Percentiles rank a stretch among this genome's conserved stretches.
Conservation (phyloP, 2,888 invertebrate genomes). For the Epistrophella euchroma region DNA sequence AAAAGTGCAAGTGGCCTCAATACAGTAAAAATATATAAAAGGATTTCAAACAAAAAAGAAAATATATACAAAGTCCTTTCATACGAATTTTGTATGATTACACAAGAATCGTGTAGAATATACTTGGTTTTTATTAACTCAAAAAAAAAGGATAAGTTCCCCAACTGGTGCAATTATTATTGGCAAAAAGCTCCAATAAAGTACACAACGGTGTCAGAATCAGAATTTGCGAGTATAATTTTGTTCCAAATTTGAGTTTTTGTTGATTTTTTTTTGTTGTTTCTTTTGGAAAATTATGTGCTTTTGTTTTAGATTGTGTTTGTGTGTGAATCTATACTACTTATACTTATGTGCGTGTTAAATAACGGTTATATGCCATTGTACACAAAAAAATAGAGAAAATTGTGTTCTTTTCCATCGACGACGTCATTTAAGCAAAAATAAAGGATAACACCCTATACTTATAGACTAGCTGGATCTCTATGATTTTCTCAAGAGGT, state of each 20-base stretch:
- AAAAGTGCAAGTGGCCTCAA: constrained; percentile 28
- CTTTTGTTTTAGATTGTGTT: constrained; percentile 5
- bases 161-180: constrained; percentile 22
- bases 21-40: constrained; percentile 8
- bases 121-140: constrained; percentile 9
- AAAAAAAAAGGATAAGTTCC: constrained; percentile 3
- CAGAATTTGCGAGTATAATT: constrained; percentile 23
- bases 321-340: background rate
- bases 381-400: constrained; percentile 18
- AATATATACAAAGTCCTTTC: background rate
- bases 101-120: constrained; percentile 31
- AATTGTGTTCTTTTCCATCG: constrained; percentile 13
- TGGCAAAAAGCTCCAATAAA: constrained; percentile 19
- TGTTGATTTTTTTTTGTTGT: constrained; percentile 5
- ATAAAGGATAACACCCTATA: constrained; percentile 12
- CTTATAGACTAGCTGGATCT: background rate
- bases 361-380: constrained; percentile 1
- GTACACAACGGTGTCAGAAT: constrained; percentile 10
- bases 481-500: background rate
- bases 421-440: constrained; percentile 8
- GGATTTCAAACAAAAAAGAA: constrained; percentile 5
- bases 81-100: constrained; percentile 31
- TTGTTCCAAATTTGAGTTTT: constrained; percentile 25
- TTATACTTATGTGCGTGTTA: constrained; percentile 6
- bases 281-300: constrained; percentile 24